phyloP scores from a whole-genome alignment of 2,888 invertebrate genomes.

The Agonum fuliginosum region DNA sequence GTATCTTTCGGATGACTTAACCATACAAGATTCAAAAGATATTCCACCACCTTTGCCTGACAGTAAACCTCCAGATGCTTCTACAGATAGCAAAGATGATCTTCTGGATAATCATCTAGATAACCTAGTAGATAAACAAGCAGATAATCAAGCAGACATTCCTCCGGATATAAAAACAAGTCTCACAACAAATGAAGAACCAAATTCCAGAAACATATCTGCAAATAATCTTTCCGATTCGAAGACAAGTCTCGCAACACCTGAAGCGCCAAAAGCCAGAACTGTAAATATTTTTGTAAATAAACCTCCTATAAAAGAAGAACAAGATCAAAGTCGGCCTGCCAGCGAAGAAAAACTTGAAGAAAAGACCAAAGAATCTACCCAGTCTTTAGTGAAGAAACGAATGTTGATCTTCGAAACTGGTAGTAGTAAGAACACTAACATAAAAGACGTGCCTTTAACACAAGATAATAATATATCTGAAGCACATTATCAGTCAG shows the following conservation, averaged over 20 bases:
- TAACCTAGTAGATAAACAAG: too few species aligned
- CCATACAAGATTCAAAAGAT: too few species aligned
- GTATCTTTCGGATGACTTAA: too few species aligned
- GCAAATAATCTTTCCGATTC: not conserved
- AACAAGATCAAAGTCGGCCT: too few species aligned
- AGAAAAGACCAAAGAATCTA: constrained; percentile 69
- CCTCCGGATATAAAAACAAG: not conserved
- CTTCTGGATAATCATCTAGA: not conserved
- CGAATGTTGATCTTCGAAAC: constrained; percentile 70
- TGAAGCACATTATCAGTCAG: constrained; percentile 15
- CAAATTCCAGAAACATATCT: too few species aligned
- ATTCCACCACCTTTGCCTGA: constrained; percentile 67
- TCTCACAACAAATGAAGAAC: not conserved
- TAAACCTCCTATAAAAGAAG: constrained; percentile 62
- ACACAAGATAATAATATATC: not conserved
- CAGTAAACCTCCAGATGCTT: constrained; percentile 51
- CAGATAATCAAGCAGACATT: constrained; percentile 13
- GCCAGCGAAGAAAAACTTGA: constrained; percentile 65
- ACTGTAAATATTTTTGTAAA: constrained; percentile 60
- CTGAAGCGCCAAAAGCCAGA: not conserved
- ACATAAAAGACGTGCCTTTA: constrained; percentile 60
- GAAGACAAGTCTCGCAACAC: constrained; percentile 9
- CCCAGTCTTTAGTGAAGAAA: constrained; percentile 69
- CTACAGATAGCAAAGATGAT: not conserved
- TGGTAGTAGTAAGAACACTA: constrained; percentile 28